A percentile compares a stretch with the other conserved stretches of the same genome.
Conservation (phyloP, 1,140 invertebrate genomes). For the Zaprionus taronus region DNA sequence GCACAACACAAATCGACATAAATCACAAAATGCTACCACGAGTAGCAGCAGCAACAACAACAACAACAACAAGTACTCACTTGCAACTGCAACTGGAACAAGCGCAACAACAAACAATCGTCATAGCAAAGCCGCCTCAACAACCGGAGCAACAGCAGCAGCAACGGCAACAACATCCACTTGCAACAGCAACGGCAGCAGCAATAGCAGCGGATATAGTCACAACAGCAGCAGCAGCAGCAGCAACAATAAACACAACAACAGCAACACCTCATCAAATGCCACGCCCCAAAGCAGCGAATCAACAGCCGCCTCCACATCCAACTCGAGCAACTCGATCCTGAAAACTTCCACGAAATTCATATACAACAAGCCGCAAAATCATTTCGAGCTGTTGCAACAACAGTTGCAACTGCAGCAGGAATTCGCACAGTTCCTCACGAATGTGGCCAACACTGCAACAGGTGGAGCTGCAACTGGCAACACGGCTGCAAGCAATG, state of each 20-base stretch:
- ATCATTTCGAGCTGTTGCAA: slow-evolving; percentile 77
- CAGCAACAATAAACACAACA: slow-evolving; percentile 10
- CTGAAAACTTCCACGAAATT: slow-evolving; percentile 79
- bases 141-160: slow-evolving; percentile 33
- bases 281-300: slow-evolving; percentile 22
- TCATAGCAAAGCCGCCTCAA: slow-evolving; percentile 23
- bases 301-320: slow-evolving; percentile 34
- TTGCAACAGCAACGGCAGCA: slow-evolving; percentile 8
- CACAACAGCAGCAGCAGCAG: not conserved
- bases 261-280: slow-evolving; percentile 19
- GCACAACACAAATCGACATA: slow-evolving; percentile 44
- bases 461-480: slow-evolving; percentile 15
- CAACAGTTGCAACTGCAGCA: slow-evolving; percentile 79
- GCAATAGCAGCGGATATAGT: slow-evolving; percentile 9
- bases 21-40: slow-evolving; percentile 36
- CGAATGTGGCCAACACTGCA: slow-evolving; percentile 75
- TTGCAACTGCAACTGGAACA: slow-evolving; percentile 43
- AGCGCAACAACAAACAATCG: slow-evolving; percentile 44
- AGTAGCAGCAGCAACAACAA: slow-evolving; percentile 29
- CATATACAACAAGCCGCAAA: slow-evolving; percentile 81
- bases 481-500: not conserved
- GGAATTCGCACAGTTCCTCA: slow-evolving; percentile 81
- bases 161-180: not conserved
- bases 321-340: slow-evolving; percentile 48
- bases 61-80: slow-evolving; percentile 42